Conservation (phyloP, 2,113 vertebrate species). For the Butorides virescens region DNA sequence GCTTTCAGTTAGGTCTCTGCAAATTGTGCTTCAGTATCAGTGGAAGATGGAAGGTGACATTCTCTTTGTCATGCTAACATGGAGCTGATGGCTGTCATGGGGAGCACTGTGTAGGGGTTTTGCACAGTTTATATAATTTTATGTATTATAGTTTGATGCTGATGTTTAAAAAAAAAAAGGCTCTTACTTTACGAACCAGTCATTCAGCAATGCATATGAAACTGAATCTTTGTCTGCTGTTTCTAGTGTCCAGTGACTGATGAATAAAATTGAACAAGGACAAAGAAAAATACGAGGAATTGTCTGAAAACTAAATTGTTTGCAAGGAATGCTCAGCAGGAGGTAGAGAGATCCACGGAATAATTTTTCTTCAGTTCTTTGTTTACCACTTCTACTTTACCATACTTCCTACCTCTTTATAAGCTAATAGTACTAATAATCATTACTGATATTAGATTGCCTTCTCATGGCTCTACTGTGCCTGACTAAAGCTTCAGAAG, state of each 20-base stretch:
- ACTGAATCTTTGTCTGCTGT: not conserved
- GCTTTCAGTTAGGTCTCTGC: not conserved
- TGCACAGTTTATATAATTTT: not conserved
- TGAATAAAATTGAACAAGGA: not conserved
- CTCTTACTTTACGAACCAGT: not conserved
- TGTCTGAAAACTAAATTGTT: not conserved
- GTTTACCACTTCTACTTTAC: not conserved
- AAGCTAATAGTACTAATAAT: not conserved
- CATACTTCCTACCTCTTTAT: not conserved
- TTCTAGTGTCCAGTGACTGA: not conserved
- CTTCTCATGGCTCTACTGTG: not conserved
- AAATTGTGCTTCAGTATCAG: not conserved
- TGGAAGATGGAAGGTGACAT: not conserved
- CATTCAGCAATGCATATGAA: not conserved
- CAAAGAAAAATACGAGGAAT: not conserved
- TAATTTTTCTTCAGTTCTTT: not conserved
- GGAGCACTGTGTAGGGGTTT: not conserved
- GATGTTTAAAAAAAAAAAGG: not conserved
- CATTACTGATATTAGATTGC: not conserved
- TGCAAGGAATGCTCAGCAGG: not conserved
- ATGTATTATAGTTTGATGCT: not conserved
- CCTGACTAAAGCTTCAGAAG: not conserved
- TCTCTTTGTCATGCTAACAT: not conserved
- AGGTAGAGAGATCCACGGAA: not conserved
- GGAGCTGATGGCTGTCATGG: not conserved